Conservation (phyloP, 2,888 invertebrate species). For the Oscheius sp. region DNA sequence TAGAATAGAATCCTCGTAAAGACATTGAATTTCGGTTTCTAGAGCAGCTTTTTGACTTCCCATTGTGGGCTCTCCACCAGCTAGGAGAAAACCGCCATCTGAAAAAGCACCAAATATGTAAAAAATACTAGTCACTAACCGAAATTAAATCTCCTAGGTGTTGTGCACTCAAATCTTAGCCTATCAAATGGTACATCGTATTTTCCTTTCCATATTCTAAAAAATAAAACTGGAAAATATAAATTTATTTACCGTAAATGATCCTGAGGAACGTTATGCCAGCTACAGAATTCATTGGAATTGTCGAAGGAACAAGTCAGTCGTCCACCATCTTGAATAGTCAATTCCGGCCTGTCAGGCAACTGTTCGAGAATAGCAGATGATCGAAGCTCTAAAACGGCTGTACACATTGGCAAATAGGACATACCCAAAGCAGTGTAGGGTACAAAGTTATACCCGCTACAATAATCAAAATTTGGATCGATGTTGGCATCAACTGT, state of each 20-base stretch:
- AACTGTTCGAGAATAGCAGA: conserved; percentile 24
- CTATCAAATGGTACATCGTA: conserved; percentile 58
- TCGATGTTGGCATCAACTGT: neutral
- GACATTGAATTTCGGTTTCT: conserved; percentile 66
- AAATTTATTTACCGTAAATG: neutral
- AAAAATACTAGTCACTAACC: conserved; percentile 35
- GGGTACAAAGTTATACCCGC: conserved; percentile 3
- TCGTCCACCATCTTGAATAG: conserved; percentile 57
- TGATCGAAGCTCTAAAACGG: conserved; percentile 23
- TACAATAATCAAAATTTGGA: conserved; percentile 9
- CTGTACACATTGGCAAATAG: too few species aligned
- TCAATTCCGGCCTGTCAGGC: conserved; percentile 37
- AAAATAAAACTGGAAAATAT: too few species aligned
- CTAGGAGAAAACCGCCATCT: conserved; percentile 62
- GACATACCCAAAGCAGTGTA: conserved; percentile 23
- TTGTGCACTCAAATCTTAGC: conserved; percentile 59
- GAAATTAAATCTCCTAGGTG: conserved; percentile 52
- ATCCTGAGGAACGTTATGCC: conserved; percentile 54
- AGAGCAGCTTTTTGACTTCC: conserved; percentile 54
- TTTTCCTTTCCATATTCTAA: conserved; percentile 61
- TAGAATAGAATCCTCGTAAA: conserved; percentile 62
- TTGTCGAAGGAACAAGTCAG: conserved; percentile 66
- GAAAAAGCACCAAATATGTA: conserved; percentile 10
- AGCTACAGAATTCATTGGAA: conserved; percentile 62
- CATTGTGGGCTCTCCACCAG: conserved; percentile 59